phyloP scores from a whole-genome alignment of 2,113 vertebrate genomes.

The Microcebus tavaratra region DNA sequence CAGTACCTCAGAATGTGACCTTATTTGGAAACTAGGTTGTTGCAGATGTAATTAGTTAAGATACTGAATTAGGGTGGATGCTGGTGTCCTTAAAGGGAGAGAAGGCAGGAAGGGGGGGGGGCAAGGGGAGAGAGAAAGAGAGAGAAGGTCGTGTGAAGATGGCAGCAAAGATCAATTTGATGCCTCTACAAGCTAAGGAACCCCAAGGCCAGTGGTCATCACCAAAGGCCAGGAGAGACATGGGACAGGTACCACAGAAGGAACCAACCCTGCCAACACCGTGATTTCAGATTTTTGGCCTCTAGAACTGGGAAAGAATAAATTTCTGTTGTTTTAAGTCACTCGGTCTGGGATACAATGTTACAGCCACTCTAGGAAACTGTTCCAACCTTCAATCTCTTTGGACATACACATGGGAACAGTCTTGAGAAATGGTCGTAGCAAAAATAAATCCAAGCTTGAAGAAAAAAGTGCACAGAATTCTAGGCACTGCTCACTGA shows the following conservation, averaged over 20 bases:
- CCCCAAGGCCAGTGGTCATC: too few relatives aligned
- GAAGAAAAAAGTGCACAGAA: background rate
- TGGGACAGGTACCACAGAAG: rapidly evolving
- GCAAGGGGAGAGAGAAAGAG: background rate
- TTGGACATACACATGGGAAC: background rate
- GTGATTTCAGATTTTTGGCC: background rate
- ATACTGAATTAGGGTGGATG: background rate
- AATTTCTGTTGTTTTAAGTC: background rate
- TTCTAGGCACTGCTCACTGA: background rate
- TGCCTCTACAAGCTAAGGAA: background rate
- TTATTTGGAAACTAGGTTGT: background rate
- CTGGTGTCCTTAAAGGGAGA: background rate
- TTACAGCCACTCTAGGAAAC: background rate
- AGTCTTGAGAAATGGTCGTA: background rate
- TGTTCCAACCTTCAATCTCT: background rate
- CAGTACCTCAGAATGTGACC: background rate
- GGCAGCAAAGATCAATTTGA: background rate
- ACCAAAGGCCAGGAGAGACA: background rate
- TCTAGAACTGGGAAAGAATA: background rate
- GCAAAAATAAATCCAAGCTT: background rate
- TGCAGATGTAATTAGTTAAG: background rate
- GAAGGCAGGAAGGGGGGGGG: too few relatives aligned
- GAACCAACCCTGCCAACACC: background rate
- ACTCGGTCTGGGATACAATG: background rate
- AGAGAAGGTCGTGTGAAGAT: background rate